Evolutionary conservation across 2,888 invertebrate genomes (phyloP).

Genomic region (Drosophila sordidula): DNA sequence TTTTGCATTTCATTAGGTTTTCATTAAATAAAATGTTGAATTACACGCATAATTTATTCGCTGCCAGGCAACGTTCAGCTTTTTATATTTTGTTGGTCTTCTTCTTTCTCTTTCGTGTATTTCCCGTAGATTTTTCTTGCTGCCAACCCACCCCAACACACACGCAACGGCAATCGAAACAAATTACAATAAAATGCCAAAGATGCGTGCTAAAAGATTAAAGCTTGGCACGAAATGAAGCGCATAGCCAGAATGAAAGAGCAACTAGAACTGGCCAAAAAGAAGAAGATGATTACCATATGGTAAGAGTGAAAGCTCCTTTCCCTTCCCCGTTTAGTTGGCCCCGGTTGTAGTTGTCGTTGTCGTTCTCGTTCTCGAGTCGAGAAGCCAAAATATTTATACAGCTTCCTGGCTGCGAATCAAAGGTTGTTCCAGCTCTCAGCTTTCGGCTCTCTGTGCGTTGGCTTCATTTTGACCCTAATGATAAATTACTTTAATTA

Average conservation of each 20-base stretch:
- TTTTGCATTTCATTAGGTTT: constrained; percentile 84
- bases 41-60: constrained; percentile 84
- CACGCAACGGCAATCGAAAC: constrained; percentile 70
- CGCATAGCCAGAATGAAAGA: constrained; percentile 36
- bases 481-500: constrained; percentile 84
- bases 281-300: constrained; percentile 65
- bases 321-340: constrained; percentile 6
- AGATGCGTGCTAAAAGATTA: constrained; percentile 79
- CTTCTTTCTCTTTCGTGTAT: constrained; percentile 9
- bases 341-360: constrained; percentile 33
- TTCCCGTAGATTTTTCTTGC: constrained; percentile 49
- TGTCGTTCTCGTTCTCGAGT: constrained; percentile 45
- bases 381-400: constrained; percentile 72
- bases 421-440: constrained; percentile 60
- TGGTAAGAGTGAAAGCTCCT: constrained; percentile 36
- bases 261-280: constrained; percentile 10
- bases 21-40: constrained; percentile 84
- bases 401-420: constrained; percentile 71
- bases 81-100: neutral
- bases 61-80: constrained; percentile 51
- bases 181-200: constrained; percentile 79
- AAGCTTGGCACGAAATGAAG: constrained; percentile 74
- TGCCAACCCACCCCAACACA: constrained; percentile 30
- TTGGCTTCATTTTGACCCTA: constrained; percentile 73
- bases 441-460: constrained; percentile 19